phyloP scores from a whole-genome alignment of 2,113 vertebrate species.

The Cyprinodon variegatus region DNA sequence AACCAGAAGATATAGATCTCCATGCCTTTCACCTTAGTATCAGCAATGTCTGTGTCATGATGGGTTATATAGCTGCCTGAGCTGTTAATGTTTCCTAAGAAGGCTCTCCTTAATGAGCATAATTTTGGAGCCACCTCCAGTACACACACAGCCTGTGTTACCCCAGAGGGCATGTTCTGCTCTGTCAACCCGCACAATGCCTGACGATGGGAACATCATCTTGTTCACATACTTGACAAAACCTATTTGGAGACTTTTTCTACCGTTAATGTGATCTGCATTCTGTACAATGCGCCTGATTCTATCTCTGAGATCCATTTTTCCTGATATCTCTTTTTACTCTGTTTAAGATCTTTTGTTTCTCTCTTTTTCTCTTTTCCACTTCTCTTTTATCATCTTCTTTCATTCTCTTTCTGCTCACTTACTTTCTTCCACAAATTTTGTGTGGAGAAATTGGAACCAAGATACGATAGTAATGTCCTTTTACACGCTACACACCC shows the following conservation, averaged over 20 bases:
- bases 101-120: slow-evolving; percentile 42
- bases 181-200: slow-evolving; percentile 34
- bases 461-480: slow-evolving; percentile 59
- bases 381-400: slow-evolving; percentile 5
- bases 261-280: too few species aligned
- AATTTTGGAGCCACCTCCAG: slow-evolving; percentile 4
- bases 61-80: slow-evolving; percentile 16
- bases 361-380: neutral
- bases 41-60: slow-evolving; percentile 10
- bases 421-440: slow-evolving; percentile 46
- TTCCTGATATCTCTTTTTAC: neutral
- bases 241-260: slow-evolving; percentile 9
- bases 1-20: neutral
- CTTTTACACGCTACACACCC: slow-evolving; percentile 56
- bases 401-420: neutral
- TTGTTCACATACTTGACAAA: slow-evolving; percentile 27
- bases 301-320: slow-evolving; percentile 17
- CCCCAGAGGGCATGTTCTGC: slow-evolving; percentile 37
- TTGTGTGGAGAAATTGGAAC: slow-evolving; percentile 43
- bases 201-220: slow-evolving; percentile 19
- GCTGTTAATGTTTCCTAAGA: slow-evolving; percentile 17
- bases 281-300: slow-evolving; percentile 8
- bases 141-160: slow-evolving; percentile 11
- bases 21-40: neutral
- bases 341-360: neutral